phyloP scores from a whole-genome alignment of 2,113 vertebrate genomes.

The Saimiri boliviensis region DNA sequence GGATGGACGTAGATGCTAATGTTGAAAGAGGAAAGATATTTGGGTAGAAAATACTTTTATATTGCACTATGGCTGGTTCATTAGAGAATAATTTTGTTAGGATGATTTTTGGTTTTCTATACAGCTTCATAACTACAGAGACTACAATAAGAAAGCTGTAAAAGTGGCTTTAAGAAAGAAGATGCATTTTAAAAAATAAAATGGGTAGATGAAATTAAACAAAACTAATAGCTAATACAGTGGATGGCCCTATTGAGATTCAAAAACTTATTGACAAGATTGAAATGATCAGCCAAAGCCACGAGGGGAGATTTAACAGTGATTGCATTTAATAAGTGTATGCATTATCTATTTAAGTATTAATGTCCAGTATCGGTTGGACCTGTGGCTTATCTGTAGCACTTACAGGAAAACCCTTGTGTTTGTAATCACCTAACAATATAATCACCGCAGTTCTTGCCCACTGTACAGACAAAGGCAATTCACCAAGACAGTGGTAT shows the following conservation, averaged over 20 bases:
- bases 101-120: background rate
- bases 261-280: background rate
- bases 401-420: background rate
- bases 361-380: background rate
- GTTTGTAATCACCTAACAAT: background rate
- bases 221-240: background rate
- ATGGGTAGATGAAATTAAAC: background rate
- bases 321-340: background rate
- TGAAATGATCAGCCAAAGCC: background rate
- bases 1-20: too few species aligned
- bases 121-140: background rate
- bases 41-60: background rate
- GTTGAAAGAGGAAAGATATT: background rate
- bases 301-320: background rate
- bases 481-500: too few species aligned
- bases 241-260: background rate
- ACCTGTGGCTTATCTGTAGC: background rate
- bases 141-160: background rate
- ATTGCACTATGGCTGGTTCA: background rate
- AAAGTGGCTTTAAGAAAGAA: background rate
- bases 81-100: background rate
- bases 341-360: background rate
- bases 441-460: too few species aligned
- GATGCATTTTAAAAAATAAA: background rate
- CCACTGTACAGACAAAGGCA: too few species aligned